Evolutionary conservation across 2,888 invertebrate genomes (phyloP).

Genomic region (Drosophila kuntzei): DNA sequence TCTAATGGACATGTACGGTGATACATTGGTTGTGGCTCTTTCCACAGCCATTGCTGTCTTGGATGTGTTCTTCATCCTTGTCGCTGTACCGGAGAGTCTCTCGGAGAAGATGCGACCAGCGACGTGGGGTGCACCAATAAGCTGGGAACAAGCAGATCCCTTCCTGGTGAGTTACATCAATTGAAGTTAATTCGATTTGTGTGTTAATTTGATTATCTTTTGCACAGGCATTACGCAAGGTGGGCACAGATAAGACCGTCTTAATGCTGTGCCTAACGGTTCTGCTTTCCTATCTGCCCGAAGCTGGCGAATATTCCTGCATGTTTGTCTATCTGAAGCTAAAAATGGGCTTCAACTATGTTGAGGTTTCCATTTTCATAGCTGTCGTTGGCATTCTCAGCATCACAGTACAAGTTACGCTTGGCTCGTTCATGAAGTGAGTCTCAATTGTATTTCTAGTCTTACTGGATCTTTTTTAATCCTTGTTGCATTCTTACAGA

Average conservation of each 20-base stretch:
- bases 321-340: conserved; percentile 99
- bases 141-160: conserved; percentile 99
- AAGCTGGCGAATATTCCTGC: conserved; percentile 99
- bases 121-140: conserved; percentile 94
- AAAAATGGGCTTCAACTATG: conserved; percentile 97
- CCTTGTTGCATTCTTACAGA: conserved; percentile 48
- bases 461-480: background rate
- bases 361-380: conserved; percentile 98
- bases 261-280: conserved; percentile 98
- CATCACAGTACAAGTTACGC: conserved; percentile 96
- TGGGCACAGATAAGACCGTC: conserved; percentile 97
- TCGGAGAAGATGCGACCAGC: conserved; percentile 95
- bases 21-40: conserved; percentile 95
- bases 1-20: conserved; percentile 93
- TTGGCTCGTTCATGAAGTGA: conserved; percentile 91
- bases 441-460: conserved; percentile 13
- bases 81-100: conserved; percentile 98
- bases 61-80: conserved; percentile 99
- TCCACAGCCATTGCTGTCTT: conserved; percentile 98
- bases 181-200: background rate
- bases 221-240: conserved; percentile 91
- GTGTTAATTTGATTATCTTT: background rate
- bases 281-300: conserved; percentile 98
- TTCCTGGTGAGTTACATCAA: conserved; percentile 89
- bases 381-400: conserved; percentile 98